Evolutionary conservation across 2,113 vertebrate genomes (phyloP).

Genomic region (Halichoeres trimaculatus): DNA sequence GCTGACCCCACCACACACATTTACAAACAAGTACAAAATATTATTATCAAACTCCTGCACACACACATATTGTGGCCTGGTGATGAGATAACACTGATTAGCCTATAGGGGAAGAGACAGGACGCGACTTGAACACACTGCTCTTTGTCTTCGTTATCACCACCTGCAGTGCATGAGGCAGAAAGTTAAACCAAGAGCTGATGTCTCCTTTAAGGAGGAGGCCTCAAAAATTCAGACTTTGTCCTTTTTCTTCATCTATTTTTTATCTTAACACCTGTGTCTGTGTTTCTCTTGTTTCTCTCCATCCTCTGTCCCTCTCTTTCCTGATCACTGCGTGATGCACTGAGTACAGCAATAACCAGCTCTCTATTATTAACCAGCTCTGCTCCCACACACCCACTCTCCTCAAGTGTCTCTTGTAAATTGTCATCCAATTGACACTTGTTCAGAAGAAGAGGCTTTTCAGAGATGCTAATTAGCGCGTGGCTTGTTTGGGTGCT

Average conservation of each 20-base stretch:
- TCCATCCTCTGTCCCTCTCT: neutral
- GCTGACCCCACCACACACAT: neutral
- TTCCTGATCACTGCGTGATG: constrained; percentile 16
- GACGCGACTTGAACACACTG: constrained; percentile 26
- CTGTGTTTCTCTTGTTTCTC: neutral
- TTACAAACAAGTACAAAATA: constrained; percentile 17
- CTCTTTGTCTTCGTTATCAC: constrained; percentile 59
- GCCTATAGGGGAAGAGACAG: constrained; percentile 1
- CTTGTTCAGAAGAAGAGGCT: constrained; percentile 69
- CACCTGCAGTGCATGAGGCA: constrained; percentile 19
- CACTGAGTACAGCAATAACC: constrained; percentile 34
- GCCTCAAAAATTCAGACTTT: neutral
- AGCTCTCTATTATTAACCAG: constrained; percentile 30
- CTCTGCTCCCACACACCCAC: constrained; percentile 42
- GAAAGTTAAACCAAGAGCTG: constrained; percentile 14
- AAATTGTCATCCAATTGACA: constrained; percentile 77
- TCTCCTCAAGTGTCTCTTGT: constrained; percentile 60
- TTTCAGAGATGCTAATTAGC: constrained; percentile 72
- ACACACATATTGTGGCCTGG: constrained; percentile 23
- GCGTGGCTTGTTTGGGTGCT: constrained; percentile 65
- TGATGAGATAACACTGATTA: constrained; percentile 42
- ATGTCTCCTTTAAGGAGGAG: constrained; percentile 24
- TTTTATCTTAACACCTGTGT: neutral
- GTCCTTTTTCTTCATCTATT: neutral
- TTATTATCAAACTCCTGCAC: constrained; percentile 7